These are phyloP conservation scores for Paratilapia polleni DNA, from an alignment of 2,113 vertebrate species.

Conservation along the genomic window DNA sequence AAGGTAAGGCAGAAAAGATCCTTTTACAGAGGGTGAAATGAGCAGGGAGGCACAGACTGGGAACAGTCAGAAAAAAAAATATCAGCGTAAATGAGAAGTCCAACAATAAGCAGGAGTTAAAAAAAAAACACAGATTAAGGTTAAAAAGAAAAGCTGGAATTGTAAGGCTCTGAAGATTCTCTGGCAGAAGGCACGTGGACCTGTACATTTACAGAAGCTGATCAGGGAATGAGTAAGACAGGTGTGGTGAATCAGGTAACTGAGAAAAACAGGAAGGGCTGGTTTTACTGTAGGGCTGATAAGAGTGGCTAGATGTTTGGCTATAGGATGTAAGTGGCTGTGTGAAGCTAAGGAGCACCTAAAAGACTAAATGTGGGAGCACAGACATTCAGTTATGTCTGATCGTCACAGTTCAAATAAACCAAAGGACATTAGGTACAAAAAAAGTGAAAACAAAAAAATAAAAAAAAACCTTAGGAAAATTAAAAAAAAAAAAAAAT, in stretches of 20 bases:
- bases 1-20: rapidly evolving
- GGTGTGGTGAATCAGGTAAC: background rate
- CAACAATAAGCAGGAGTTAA: background rate
- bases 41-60: background rate
- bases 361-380: too few species aligned
- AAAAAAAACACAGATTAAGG: background rate
- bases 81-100: background rate
- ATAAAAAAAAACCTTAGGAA: too few species aligned
- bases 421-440: too few species aligned
- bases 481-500: too few species aligned
- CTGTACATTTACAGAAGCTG: rapidly evolving
- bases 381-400: too few species aligned
- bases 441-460: too few species aligned
- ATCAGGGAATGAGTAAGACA: background rate
- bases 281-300: too few species aligned
- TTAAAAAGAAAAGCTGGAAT: rapidly evolving
- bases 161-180: background rate
- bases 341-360: too few species aligned
- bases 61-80: background rate
- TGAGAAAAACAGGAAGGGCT: rapidly evolving
- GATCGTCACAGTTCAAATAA: too few species aligned
- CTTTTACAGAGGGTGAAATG: background rate
- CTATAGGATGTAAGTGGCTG: too few species aligned
- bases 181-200: background rate
- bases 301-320: too few species aligned